Evolutionary conservation across 1,140 invertebrate species (phyloP).

Genomic region (Araneus ventricosus): DNA sequence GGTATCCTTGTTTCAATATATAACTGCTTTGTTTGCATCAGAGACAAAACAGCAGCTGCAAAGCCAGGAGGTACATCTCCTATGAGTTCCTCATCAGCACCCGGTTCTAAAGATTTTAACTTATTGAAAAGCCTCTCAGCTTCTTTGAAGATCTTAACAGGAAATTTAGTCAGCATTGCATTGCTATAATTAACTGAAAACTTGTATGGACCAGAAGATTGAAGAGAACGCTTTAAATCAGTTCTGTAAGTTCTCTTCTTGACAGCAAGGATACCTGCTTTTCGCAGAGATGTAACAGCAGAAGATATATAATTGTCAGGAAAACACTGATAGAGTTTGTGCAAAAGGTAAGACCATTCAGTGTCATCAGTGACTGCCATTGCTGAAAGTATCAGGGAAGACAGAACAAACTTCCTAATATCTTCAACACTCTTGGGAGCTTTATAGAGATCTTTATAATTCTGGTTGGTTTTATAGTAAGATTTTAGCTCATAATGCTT

Average conservation of each 20-base stretch:
- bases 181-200: conserved; percentile 72
- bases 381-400: conserved; percentile 79
- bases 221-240: not conserved
- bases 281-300: conserved; percentile 83
- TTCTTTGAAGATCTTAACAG: conserved; percentile 47
- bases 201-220: conserved; percentile 77
- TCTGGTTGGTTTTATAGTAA: not conserved
- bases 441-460: not conserved
- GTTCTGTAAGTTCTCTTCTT: conserved; percentile 62
- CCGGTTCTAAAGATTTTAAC: not conserved
- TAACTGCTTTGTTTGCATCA: conserved; percentile 78
- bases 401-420: conserved; percentile 79
- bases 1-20: conserved; percentile 83
- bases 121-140: conserved; percentile 22
- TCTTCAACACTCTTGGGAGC: conserved; percentile 78
- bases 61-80: conserved; percentile 76
- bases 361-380: conserved; percentile 84
- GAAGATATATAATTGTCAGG: conserved; percentile 83
- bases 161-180: conserved; percentile 64
- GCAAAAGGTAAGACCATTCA: conserved; percentile 85
- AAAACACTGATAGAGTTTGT: conserved; percentile 87
- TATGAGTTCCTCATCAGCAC: conserved; percentile 65
- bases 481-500: not conserved
- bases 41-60: conserved; percentile 78
- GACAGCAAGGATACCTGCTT: conserved; percentile 83